Base-by-base conservation (phyloP, 2,888 invertebrate genomes). In the Agrotis exclamationis region DNA sequence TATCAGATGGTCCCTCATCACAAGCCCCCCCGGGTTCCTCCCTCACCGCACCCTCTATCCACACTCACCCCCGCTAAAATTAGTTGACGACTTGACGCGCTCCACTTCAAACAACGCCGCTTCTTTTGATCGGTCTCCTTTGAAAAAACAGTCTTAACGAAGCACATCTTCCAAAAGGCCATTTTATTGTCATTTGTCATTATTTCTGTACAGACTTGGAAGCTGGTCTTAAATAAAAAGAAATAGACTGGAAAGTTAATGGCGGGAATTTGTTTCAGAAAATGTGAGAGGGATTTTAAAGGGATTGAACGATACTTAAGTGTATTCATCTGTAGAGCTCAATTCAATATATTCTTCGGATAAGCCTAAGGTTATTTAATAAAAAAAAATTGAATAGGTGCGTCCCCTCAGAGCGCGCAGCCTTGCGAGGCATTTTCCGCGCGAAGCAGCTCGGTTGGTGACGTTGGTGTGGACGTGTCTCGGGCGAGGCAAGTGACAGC, bases 1-100 rank as follows among this genome's bases (percentile, higher is more conserved):
- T 89, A 90, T 90, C 89, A 83, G 87, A 88, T 90, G 79, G 84
- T 85, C 87, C 87, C 86, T 86, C 82, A 65, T 82, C 70, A 76
- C 63, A 47, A 24, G n/a, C 45, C 44, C n/a, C n/a, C 16, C 14
- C 5, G 33, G 7, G 33, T 7, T 33, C n/a, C 13, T 9, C 1
- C 48, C 4, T 14, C 22, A 16, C 22, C 14, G n/a, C 22, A 50
- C 85, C 83, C 83, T 82, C 39, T 14, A 57, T 54, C 39, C 79
- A 75, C 83, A 70, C 79, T 72, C 60, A 58, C 14, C 47, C 80
- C 69, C 71, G 63, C 66, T 60, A 65, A 83, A 83, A 80, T 85
- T 76, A 69, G 74, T 68, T 64, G 57, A 66, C 33, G 74, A 76
- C 73, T 64, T 70, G 66, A 72, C 57, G 70, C 58, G 62, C 74